Percentiles rank a stretch among this genome's conserved stretches.
These are phyloP conservation scores for Sander vitreus DNA, from an alignment of 2,113 vertebrate species.

Conservation along the genomic window DNA sequence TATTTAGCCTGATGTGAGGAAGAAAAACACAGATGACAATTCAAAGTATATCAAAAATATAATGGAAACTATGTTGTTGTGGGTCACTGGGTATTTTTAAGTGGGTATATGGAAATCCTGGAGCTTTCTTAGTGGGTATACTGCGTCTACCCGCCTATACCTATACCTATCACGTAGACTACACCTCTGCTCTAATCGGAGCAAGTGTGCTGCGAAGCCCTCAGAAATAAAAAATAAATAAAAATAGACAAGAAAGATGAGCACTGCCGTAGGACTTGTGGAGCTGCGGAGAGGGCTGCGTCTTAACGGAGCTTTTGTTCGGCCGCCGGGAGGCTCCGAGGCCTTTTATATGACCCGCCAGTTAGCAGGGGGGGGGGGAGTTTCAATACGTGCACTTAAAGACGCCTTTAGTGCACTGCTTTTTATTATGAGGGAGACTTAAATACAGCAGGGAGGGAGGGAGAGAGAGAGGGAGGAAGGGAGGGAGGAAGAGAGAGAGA, in stretches of 20 bases:
- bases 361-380: slow-evolving; percentile 11
- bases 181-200: too few relatives aligned
- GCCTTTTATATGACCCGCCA: slow-evolving; percentile 19
- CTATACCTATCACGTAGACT: too few relatives aligned
- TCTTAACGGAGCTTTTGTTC: not conserved
- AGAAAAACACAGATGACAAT: too few relatives aligned
- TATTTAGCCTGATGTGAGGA: too few relatives aligned
- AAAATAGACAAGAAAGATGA: not conserved
- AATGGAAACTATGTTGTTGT: too few relatives aligned
- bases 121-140: too few relatives aligned
- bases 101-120: too few relatives aligned
- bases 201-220: not conserved
- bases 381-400: slow-evolving; percentile 6
- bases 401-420: slow-evolving; percentile 9
- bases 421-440: slow-evolving; percentile 41
- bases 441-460: slow-evolving; percentile 12
- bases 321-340: not conserved
- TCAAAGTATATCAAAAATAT: too few relatives aligned
- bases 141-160: too few relatives aligned
- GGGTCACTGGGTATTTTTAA: too few relatives aligned
- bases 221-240: slow-evolving; percentile 17
- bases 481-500: too few relatives aligned
- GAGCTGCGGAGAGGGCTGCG: not conserved
- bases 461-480: not conserved
- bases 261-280: not conserved